Evolutionary conservation across 2,888 invertebrate genomes (phyloP).

Genomic region (Lasioglossum lativentre): DNA sequence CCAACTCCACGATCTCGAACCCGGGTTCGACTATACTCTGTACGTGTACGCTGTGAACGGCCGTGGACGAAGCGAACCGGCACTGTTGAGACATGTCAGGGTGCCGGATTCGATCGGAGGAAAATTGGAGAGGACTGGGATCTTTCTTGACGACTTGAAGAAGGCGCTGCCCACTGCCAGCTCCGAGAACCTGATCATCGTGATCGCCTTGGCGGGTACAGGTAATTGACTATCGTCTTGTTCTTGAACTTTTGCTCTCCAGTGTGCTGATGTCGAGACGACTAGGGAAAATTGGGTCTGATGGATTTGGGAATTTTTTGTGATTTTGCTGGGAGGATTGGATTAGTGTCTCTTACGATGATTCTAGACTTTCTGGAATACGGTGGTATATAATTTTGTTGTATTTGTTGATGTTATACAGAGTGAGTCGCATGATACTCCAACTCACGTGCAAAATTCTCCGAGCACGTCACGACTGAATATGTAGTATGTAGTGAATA

Average conservation of each 20-base stretch:
- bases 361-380: no score
- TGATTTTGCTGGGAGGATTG: no score
- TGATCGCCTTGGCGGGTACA: conserved; percentile 80
- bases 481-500: no score
- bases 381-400: no score
- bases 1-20: conserved; percentile 90
- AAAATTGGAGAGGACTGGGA: conserved; percentile 72
- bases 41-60: conserved; percentile 93
- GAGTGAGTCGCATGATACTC: no score
- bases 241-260: neutral
- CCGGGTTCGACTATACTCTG: conserved; percentile 92
- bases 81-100: conserved; percentile 89
- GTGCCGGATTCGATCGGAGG: conserved; percentile 78
- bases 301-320: no score
- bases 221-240: conserved; percentile 28
- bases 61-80: conserved; percentile 91
- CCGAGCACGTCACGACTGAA: no score
- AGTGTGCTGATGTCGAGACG: neutral
- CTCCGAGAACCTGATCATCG: conserved; percentile 78
- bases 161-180: conserved; percentile 76
- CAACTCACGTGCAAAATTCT: no score
- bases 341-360: no score
- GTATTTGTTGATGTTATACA: no score
- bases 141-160: conserved; percentile 78
- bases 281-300: neutral